phyloP scores from a whole-genome alignment of 2,797 vertebrate genomes.

The Miichthys miiuy region DNA sequence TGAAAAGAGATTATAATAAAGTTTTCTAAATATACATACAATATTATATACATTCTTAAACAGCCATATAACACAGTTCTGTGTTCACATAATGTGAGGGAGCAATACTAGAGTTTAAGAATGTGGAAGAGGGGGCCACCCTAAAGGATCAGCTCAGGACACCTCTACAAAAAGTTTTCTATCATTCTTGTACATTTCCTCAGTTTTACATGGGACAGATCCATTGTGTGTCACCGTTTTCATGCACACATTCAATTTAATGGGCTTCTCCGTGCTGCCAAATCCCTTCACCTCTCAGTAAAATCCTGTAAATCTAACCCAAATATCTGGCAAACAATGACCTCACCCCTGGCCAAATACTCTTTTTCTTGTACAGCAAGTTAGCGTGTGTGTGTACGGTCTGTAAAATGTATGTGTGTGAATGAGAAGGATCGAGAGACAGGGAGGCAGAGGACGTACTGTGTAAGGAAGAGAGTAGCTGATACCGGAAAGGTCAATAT shows the following conservation, averaged over 20 bases:
- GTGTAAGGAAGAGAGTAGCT: slow-evolving; percentile 1
- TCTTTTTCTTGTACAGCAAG: slow-evolving; percentile 3
- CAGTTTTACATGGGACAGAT: neutral
- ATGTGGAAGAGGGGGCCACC: neutral
- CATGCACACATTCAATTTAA: neutral
- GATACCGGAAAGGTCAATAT: slow-evolving; percentile 16
- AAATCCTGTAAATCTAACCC: slow-evolving; percentile 14
- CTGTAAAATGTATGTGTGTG: neutral
- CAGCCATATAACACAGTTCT: neutral
- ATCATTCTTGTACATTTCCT: neutral
- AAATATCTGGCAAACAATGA: neutral
- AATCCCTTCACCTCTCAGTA: neutral
- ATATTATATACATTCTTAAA: neutral
- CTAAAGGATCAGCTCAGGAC: neutral
- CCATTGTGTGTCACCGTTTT: neutral
- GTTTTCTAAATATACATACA: too few relatives aligned
- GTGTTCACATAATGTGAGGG: too few relatives aligned
- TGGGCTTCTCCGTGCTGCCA: neutral
- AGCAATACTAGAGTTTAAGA: neutral
- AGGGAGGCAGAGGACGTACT: neutral
- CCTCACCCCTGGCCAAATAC: slow-evolving; percentile 1
- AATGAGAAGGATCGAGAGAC: neutral
- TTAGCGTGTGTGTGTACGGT: neutral
- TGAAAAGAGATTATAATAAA: neutral
- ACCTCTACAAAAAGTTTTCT: neutral